These are phyloP conservation scores for Hippocampus barbouri DNA, from an alignment of 2,113 vertebrate genomes.

Conservation along the genomic window DNA sequence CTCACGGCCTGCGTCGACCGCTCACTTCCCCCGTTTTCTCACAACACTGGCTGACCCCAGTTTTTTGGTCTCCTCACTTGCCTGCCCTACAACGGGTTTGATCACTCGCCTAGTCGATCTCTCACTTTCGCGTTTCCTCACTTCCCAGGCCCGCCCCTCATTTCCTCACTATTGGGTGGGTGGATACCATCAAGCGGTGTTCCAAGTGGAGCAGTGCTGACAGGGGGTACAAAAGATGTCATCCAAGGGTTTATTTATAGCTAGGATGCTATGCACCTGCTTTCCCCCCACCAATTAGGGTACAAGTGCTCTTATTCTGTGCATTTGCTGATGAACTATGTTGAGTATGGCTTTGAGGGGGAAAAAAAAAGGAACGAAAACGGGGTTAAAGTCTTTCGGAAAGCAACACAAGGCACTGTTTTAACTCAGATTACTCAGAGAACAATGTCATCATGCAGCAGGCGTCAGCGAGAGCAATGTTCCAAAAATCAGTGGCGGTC, in stretches of 20 bases:
- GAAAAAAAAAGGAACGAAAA: not conserved
- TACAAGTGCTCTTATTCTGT: not conserved
- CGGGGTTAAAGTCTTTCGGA: not conserved
- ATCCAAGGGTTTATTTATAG: not conserved
- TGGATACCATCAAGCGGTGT: not conserved
- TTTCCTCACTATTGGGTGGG: not conserved
- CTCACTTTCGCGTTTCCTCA: no score
- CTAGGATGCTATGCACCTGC: not conserved
- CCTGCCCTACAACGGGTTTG: no score
- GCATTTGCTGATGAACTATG: not conserved
- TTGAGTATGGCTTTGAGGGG: not conserved
- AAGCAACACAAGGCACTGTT: slow-evolving; percentile 24
- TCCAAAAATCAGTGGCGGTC: slow-evolving; percentile 44
- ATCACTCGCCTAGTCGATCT: no score
- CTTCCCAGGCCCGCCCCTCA: no score
- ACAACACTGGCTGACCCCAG: no score
- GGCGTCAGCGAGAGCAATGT: slow-evolving; percentile 17
- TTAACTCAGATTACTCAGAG: slow-evolving; percentile 43
- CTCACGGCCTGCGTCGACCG: no score
- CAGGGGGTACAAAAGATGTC: not conserved
- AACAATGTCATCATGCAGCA: slow-evolving; percentile 48
- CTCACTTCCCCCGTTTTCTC: no score
- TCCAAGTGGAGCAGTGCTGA: slow-evolving; percentile 1
- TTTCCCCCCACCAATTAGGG: not conserved
- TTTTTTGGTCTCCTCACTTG: no score